Base-by-base conservation (phyloP, 2,888 invertebrate species). In the Drosophila sordidula region DNA sequence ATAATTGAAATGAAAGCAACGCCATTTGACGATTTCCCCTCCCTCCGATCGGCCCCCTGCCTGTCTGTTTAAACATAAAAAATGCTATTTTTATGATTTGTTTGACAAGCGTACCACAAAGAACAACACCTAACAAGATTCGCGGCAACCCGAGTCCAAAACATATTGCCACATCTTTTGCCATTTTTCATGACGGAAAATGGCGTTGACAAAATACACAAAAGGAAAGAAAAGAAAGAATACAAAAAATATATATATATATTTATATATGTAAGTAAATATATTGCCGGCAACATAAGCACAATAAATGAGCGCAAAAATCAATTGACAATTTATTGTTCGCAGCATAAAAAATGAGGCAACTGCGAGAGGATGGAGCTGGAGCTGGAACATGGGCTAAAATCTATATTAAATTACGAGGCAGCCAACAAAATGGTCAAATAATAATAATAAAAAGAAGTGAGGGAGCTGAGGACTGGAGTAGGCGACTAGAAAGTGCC, bases 251-350 rank as follows among this genome's bases (percentile, higher is more conserved):
- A 34, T 12, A 8, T 32, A 22, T 22, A 38, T 55, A 44, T 57
- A 63, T 54, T 54, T 75, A 34, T 29, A 42, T 36, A 42, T 54
- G 29, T 51, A 61, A 64, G 61, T 58, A 62, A 58, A 68, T 68
- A 68, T 77, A 73, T 75, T 63, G 75, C 63, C 42, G 56, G 73
- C 56, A 76, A 73, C 66, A 69, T 76, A 67, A 79, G 71, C 71
- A 61, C 69, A 75, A 78, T 67, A 75, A 79, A 79, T 78, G 89
- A 84, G 77, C 74, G 64, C 87, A 84, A 87, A 84, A 85, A 85
- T 85, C 85, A 85, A 85, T 85, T 89, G 85, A 79, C 89, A 85
- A 85, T 85, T 85, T 89, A 85, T 89, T 89, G 84, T 84, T 79
- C 62, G 68, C 70, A 67, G 69, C 77, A 84, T 87, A 81, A 84